Conservation (phyloP, 2,797 vertebrate genomes). For the Amniataba percoides region DNA sequence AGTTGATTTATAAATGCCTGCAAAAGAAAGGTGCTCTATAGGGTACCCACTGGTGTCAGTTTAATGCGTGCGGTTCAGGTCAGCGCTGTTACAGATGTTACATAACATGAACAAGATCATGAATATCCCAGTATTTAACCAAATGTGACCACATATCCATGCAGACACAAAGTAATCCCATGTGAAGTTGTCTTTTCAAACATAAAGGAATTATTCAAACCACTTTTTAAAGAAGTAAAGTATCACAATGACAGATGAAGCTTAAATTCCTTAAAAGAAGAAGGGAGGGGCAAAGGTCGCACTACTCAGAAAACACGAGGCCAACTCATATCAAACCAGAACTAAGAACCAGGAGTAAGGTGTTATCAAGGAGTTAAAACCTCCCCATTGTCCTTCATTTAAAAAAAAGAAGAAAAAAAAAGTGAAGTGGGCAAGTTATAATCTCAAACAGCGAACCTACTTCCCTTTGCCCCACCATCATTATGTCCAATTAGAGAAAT, state of each 20-base stretch:
- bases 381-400: constrained; percentile 2
- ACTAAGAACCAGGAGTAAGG: background rate
- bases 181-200: background rate
- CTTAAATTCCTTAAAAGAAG: background rate
- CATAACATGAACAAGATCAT: background rate
- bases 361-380: constrained; percentile 21
- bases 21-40: constrained; percentile 4
- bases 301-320: background rate
- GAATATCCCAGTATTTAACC: constrained; percentile 13
- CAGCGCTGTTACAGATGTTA: background rate
- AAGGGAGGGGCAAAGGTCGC: background rate
- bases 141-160: background rate
- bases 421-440: constrained; percentile 10
- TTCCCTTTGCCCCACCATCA: constrained; percentile 60
- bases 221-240: no score
- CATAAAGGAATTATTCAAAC: background rate
- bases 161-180: background rate
- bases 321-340: background rate
- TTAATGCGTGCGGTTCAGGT: constrained; percentile 12
- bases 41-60: background rate
- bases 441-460: constrained; percentile 29
- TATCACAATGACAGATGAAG: background rate
- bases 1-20: constrained; percentile 13
- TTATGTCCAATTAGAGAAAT: constrained; percentile 82
- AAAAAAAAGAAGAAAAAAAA: background rate